Evolutionary conservation across 2,888 invertebrate species (phyloP), one percentile per base, ranked within the genome.

Genomic region (Myopa testacea): DNA sequence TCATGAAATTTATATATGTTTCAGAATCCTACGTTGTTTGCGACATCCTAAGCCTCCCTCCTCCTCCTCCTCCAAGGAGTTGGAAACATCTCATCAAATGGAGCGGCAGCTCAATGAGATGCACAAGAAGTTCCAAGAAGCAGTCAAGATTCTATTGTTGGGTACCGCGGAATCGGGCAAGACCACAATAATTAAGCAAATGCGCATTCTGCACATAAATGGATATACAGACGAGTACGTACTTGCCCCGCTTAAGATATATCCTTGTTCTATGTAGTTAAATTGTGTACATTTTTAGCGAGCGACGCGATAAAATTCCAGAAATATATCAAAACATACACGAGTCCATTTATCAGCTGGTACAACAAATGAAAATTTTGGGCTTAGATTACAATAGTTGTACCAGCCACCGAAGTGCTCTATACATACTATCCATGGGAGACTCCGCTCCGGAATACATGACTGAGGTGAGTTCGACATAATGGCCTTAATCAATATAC

Each of bases 181-280:
- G 87, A 95, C 95, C 0, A 96, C 96, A 0, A 94, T 96, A 19
- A 93, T 95, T 38, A 96, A 96, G 85, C 96, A 96, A 88, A 96
- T 96, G 95, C 94, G 93, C 87, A 95, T 96, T 83, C 89, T 96
- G 63, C 95, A 96, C 85, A 93, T 95, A 6, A 93, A 94, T 85
- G 95, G 95, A 74, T 95, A 94, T 83, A 92, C 93, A 19, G 91
- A 92, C 19, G 91, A 92, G 95, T 95, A 91, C 90, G 91, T 90
- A 55, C 4, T 58, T 58, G 16, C 4, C 1, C 58, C 58, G 1
- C 2, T n/a, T 4, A 58, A 45, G 45, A 8, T 45, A 45, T 45
- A 26, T 26, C 26, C 26, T 26, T 40, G 16, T 40, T 67, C 5
- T 37, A 3, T 40, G 5, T 69, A 50, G 6, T 50, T 38, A n/a